Base-by-base conservation (phyloP, 2,888 invertebrate genomes). In the Automeris io region DNA sequence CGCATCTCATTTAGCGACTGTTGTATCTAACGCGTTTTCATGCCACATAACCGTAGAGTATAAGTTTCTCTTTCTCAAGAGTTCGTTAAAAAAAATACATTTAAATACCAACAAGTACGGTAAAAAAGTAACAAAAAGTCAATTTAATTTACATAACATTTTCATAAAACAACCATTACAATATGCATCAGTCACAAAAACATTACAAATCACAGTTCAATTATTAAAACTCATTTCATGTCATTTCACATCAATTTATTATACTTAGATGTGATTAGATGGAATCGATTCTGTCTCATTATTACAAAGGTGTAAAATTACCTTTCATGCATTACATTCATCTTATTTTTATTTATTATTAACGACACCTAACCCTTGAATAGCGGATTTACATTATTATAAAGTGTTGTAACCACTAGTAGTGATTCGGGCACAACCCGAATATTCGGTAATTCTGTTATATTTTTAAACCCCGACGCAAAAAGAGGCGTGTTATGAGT, bases 361-460 rank as follows among this genome's bases (percentile, higher is more conserved):
- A 67, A 71, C 75, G 78, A 75, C 72, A 71, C 74, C 76, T 77
- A 77, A 76, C 70, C 65, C 68, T 66, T 69, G 67, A 67, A 16
- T 16, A n/a, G 8, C 67, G 55, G 60, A 53, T 58, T 46, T 48
- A 49, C 50, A 73, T 75, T 75, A 62, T n/a, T n/a, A n/a, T 29
- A 29, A 16, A 29, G 13, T 16, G 16, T 4, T 9, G 29, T 7
- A 4, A 5, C 16, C 8, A 29, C 16, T 16, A n/a, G 5, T 29
- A 29, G 29, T 29, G 29, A 2, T 16, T 16, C 16, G 7, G 7
- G 16, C 8, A 13, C 16, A 29, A 16, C 8, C 29, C 29, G 16
- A 16, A 29, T n/a, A 29, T 29, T 29, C 29, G 29, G 29, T 29
- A 2, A 3, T n/a, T n/a, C n/a, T n/a, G n/a, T n/a, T n/a, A n/a